Evolutionary conservation across 2,113 vertebrate genomes (phyloP), one percentile per base, ranked within the genome.

Genomic region (Istiophorus platypterus): DNA sequence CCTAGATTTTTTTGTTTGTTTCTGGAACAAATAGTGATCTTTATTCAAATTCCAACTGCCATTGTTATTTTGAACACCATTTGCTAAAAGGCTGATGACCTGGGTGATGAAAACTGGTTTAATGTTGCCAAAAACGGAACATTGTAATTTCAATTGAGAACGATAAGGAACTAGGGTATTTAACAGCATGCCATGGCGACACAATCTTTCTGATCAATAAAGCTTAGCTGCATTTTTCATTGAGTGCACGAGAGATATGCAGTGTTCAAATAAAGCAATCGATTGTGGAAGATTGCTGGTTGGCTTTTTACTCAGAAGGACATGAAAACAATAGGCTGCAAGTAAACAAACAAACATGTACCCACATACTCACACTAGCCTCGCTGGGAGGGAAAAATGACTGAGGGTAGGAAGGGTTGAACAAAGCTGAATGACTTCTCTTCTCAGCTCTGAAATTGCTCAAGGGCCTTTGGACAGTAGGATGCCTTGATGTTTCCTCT

Each of bases 1-100:
- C 90, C 90, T 73, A 91, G 57, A 82, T 91, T 81, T 65, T 91
- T 81, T 65, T 12, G 22, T 83, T 85, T 82, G 41, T 83, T 64
- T 87, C 34, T 58, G 66, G 69, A 85, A 72, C 73, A 84, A 84
- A 78, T 27, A 18, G 39, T 72, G 24, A 61, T 72, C 61, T 52
- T 78, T 37, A 58, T 63, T 81, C n/a, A 70, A 66, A 89, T 66
- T 81, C 47, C 37, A 78, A 68, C 71, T 61, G 22, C 49, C 69
- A 63, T 24, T 57, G 29, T 84, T 73, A 57, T 72, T 70, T 52
- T 49, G 49, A 73, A 29, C 45, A 74, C 18, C 45, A 39, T 4
- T 45, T 72, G 76, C 56, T 68, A 67, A 80, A 72, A 66, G 52
- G 63, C 45, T 0, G 39, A 74, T 31, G 58, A 84, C 80, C 80